Evolutionary conservation across 2,888 invertebrate species (phyloP).

Genomic region (Cartodere bifasciata): DNA sequence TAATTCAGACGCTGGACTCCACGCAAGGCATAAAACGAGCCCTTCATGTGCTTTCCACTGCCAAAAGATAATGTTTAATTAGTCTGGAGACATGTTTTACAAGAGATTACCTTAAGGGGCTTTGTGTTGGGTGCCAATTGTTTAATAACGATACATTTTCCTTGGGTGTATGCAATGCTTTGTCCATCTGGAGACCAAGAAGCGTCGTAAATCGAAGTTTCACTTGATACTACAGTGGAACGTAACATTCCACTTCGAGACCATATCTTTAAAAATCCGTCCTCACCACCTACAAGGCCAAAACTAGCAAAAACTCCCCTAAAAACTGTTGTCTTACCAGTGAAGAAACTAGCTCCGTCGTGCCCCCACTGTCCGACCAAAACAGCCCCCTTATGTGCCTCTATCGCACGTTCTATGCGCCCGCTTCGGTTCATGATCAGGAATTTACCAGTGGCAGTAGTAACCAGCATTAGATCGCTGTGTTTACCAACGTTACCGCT

Average conservation of each 20-base stretch:
- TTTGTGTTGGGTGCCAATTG: slow-evolving; percentile 63
- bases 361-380: slow-evolving; percentile 85
- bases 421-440: slow-evolving; percentile 82
- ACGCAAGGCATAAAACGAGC: slow-evolving; percentile 78
- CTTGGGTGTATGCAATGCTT: slow-evolving; percentile 56
- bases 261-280: slow-evolving; percentile 94
- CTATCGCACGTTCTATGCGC: slow-evolving; percentile 82
- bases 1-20: slow-evolving; percentile 87
- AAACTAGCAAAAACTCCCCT: not conserved
- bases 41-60: slow-evolving; percentile 97
- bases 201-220: slow-evolving; percentile 69
- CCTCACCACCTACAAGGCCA: slow-evolving; percentile 72
- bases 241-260: slow-evolving; percentile 89
- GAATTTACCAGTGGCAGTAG: slow-evolving; percentile 83
- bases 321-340: slow-evolving; percentile 40
- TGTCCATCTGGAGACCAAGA: slow-evolving; percentile 69
- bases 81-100: slow-evolving; percentile 2
- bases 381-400: slow-evolving; percentile 91
- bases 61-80: slow-evolving; percentile 20
- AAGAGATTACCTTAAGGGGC: slow-evolving; percentile 46
- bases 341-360: slow-evolving; percentile 88
- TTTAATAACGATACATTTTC: slow-evolving; percentile 53
- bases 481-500: slow-evolving; percentile 40
- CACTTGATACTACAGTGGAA: slow-evolving; percentile 72
- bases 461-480: slow-evolving; percentile 72